These are phyloP conservation scores for Coptodon bakossiorum DNA, from an alignment of 2,113 vertebrate species.

Conservation along the genomic window DNA sequence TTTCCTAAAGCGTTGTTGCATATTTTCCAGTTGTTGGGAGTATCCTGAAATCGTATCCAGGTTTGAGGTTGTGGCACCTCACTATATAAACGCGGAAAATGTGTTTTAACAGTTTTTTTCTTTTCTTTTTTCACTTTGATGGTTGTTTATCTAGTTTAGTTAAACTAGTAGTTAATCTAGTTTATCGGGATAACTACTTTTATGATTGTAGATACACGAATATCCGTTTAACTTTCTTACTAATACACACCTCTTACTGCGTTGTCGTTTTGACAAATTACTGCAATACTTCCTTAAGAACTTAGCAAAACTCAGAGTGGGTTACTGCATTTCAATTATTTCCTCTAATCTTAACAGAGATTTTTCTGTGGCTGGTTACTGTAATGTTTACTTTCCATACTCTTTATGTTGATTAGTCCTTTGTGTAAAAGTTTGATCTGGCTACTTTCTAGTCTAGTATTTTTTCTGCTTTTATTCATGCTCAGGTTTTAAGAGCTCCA, in stretches of 20 bases:
- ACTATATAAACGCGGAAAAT: not conserved
- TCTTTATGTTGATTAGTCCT: not conserved
- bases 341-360: not conserved
- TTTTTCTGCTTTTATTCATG: not conserved
- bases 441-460: not conserved
- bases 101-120: not conserved
- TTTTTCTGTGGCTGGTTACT: not conserved
- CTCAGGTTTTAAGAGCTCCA: not conserved
- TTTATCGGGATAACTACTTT: not conserved
- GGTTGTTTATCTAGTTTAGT: not conserved
- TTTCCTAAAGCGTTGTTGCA: not conserved
- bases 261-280: not conserved
- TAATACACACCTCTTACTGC: not conserved
- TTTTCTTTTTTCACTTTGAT: not conserved
- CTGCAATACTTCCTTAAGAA: not conserved
- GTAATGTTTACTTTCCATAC: not conserved
- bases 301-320: not conserved
- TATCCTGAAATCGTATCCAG: not conserved
- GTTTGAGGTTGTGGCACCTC: conserved; percentile 11
- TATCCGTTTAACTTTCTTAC: not conserved
- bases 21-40: not conserved
- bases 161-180: not conserved
- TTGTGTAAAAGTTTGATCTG: not conserved
- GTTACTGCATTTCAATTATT: not conserved
- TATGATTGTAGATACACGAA: not conserved